Conservation (phyloP, 2,113 vertebrate species). For the Romanogobio albipinnatus region DNA sequence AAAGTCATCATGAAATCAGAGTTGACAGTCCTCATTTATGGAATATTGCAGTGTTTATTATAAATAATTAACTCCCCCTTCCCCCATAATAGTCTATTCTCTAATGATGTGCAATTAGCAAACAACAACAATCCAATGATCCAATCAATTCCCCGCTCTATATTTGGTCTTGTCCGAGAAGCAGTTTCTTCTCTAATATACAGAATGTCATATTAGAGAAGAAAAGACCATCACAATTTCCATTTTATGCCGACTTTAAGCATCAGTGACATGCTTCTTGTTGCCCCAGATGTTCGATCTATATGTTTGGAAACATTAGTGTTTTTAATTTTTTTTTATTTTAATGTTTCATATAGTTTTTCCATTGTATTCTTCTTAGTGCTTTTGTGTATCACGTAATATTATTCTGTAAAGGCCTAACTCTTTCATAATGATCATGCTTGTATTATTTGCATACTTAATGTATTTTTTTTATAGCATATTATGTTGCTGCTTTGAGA, state of each 20-base stretch:
- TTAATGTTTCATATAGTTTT: background rate
- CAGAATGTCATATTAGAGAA: background rate
- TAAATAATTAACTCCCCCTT: slow-evolving; percentile 2
- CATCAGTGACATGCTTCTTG: background rate
- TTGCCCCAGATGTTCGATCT: background rate
- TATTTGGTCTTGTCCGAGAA: background rate
- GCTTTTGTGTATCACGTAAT: background rate
- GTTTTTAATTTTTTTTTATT: background rate
- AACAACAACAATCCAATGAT: background rate
- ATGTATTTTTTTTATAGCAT: background rate
- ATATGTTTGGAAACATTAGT: background rate
- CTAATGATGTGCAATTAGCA: slow-evolving; percentile 5
- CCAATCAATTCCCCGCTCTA: background rate
- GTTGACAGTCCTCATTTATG: background rate
- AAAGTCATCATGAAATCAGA: background rate
- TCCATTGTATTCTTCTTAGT: background rate
- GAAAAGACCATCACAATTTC: background rate
- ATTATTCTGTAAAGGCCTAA: background rate
- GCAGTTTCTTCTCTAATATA: background rate
- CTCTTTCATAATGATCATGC: background rate
- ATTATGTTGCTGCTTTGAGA: background rate
- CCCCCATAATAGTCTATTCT: background rate
- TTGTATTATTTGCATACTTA: background rate
- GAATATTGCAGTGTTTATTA: slow-evolving; percentile 1
- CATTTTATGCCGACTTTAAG: background rate